These are phyloP conservation scores for Tuberolachnus salignus DNA, from an alignment of 2,888 invertebrate genomes.

Conservation along the genomic window DNA sequence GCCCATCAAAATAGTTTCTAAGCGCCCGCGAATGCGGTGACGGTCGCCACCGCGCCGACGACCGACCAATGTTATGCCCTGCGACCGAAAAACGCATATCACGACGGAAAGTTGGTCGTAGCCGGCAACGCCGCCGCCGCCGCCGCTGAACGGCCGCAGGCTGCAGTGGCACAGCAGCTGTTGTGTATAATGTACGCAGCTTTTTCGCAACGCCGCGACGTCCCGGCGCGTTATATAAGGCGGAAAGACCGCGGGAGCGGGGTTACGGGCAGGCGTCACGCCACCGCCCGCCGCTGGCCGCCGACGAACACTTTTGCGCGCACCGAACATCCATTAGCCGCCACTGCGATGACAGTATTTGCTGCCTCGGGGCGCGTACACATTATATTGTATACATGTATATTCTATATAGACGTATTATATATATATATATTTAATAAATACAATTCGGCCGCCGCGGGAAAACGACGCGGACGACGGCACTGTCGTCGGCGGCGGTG, in stretches of 20 bases:
- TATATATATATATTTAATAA: too few species aligned
- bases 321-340: constrained; percentile 41
- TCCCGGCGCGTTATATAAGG: neutral
- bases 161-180: constrained; percentile 48
- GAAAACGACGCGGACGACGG: neutral
- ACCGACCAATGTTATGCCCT: constrained; percentile 22
- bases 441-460: neutral
- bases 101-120: constrained; percentile 36
- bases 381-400: neutral
- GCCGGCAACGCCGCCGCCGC: neutral
- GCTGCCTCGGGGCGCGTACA: constrained; percentile 20
- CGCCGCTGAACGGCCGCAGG: constrained; percentile 23
- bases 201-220: constrained; percentile 45
- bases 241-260: neutral
- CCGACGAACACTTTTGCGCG: constrained; percentile 1
- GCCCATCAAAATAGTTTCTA: constrained; percentile 10
- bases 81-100: neutral
- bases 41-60: neutral
- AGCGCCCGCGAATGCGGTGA: neutral
- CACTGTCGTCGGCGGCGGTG: neutral
- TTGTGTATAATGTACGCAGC: constrained; percentile 31
- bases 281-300: neutral
- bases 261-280: neutral
- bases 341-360: neutral
- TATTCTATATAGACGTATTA: too few species aligned